These are phyloP conservation scores for Pogonus chalceus DNA, from an alignment of 1,140 invertebrate species.

Conservation along the genomic window DNA sequence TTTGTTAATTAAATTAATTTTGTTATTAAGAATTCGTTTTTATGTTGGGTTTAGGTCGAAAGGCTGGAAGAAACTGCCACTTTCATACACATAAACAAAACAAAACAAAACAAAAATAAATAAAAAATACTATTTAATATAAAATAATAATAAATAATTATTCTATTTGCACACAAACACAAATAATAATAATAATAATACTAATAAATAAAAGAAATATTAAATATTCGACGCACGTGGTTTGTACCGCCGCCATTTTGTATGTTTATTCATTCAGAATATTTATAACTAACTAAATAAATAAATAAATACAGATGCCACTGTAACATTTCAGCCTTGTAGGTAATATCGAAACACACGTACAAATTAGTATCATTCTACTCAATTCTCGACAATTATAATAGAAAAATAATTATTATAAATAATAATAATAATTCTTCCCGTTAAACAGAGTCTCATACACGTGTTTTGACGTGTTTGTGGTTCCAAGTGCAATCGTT, in stretches of 20 bases:
- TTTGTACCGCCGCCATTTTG: conserved; percentile 3
- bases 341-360: no score
- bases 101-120: background rate
- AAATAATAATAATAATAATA: background rate
- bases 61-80: conserved; percentile 6
- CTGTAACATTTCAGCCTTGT: no score
- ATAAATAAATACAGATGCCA: background rate
- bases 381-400: background rate
- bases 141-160: background rate
- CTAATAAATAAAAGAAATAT: background rate
- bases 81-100: conserved; percentile 2
- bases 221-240: conserved; percentile 1
- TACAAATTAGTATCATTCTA: no score
- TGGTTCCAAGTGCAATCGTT: background rate
- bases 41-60: conserved; percentile 4
- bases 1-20: conserved; percentile 7
- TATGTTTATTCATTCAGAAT: background rate
- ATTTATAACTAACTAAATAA: background rate
- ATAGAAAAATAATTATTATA: background rate
- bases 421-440: background rate
- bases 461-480: background rate
- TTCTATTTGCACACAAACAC: background rate
- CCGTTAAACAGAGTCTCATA: background rate
- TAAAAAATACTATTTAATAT: background rate
- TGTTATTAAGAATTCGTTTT: conserved; percentile 7